Evolutionary conservation across 2,797 vertebrate genomes (phyloP).

Genomic region (Falco rusticolus): DNA sequence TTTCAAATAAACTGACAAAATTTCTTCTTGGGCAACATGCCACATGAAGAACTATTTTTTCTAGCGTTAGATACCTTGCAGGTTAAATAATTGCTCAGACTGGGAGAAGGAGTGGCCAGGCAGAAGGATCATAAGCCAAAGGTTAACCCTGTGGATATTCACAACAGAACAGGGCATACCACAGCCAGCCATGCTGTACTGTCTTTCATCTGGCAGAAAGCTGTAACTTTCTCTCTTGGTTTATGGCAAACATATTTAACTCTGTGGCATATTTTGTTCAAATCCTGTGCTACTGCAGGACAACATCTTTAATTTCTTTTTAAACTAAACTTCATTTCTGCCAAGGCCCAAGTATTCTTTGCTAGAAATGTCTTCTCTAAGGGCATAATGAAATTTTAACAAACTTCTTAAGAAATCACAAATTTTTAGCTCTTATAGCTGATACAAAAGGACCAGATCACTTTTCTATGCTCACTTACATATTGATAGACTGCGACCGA

Average conservation of each 20-base stretch:
- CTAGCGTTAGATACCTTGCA: neutral
- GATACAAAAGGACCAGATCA: neutral
- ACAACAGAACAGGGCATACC: neutral
- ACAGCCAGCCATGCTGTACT: neutral
- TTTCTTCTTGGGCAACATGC: neutral
- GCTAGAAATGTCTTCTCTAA: neutral
- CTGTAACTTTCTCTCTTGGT: neutral
- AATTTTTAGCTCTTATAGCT: neutral
- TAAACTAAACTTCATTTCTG: neutral
- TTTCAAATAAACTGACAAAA: neutral
- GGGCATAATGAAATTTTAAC: neutral
- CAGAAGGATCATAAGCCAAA: neutral
- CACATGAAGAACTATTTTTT: neutral
- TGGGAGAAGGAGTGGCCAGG: neutral
- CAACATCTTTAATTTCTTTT: neutral
- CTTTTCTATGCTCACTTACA: neutral
- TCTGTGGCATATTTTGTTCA: neutral
- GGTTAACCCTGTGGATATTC: neutral
- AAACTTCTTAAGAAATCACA: neutral
- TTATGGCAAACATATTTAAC: conserved; percentile 17
- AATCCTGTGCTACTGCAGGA: neutral
- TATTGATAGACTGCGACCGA: conserved; percentile 20
- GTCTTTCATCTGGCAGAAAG: conserved; percentile 26
- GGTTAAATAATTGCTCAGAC: neutral
- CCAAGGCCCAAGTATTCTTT: neutral